Percentiles rank a stretch among this genome's conserved stretches.
phyloP scores from a whole-genome alignment of 2,113 vertebrate genomes.

The Formicarius rufipectus region DNA sequence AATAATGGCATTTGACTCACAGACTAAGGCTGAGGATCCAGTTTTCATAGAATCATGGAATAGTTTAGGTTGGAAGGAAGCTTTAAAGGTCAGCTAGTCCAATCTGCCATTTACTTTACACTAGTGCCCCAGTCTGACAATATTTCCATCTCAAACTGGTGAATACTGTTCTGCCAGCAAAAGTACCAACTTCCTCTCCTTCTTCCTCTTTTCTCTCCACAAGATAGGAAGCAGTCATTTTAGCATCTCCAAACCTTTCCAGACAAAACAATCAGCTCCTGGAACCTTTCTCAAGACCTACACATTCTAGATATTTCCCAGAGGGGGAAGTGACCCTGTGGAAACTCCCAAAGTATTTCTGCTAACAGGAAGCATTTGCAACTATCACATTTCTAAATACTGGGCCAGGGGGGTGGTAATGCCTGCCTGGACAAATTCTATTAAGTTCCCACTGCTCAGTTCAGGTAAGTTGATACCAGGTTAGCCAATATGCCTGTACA shows the following conservation, averaged over 20 bases:
- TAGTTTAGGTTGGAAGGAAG: neutral
- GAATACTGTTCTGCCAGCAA: neutral
- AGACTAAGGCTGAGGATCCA: neutral
- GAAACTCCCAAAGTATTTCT: neutral
- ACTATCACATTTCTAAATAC: neutral
- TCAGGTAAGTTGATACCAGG: neutral
- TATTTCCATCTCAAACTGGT: neutral
- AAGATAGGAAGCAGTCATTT: neutral
- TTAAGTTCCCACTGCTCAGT: neutral
- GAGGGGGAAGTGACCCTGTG: fast-evolving
- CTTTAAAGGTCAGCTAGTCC: neutral
- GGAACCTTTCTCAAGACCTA: neutral
- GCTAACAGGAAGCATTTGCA: neutral
- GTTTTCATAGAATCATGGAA: neutral
- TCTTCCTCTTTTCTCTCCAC: neutral
- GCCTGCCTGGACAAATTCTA: neutral
- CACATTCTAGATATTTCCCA: neutral
- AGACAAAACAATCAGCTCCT: neutral
- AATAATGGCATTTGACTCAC: neutral
- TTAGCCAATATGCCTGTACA: neutral
- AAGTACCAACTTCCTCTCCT: neutral
- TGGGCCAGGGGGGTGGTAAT: fast-evolving
- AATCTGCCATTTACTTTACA: neutral
- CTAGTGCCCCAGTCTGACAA: neutral
- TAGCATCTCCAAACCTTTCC: neutral